Evolutionary conservation across 2,797 vertebrate species (phyloP).

Genomic region (Epinephelus coioides): DNA sequence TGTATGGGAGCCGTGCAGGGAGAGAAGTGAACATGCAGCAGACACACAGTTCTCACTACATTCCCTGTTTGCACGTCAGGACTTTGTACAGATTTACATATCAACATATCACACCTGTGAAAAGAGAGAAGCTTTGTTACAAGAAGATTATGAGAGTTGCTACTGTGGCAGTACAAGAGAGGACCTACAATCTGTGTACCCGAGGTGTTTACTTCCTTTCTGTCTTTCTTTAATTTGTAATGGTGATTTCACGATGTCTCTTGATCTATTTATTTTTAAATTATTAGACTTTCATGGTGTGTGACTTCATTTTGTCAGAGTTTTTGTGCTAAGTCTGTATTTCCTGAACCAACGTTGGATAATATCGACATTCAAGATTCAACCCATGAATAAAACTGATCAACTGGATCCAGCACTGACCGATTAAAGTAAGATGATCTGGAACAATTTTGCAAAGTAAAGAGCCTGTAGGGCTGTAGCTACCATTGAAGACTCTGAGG

Average conservation of each 20-base stretch:
- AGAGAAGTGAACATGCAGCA: constrained; percentile 55
- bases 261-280: constrained; percentile 44
- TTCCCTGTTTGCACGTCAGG: constrained; percentile 50
- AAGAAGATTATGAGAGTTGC: constrained; percentile 31
- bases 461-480: background rate
- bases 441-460: constrained; percentile 4
- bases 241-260: constrained; percentile 29
- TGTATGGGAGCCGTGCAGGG: constrained; percentile 69
- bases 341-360: constrained; percentile 30
- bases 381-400: constrained; percentile 6
- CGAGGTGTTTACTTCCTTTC: constrained; percentile 45
- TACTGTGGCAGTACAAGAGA: constrained; percentile 43
- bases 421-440: constrained; percentile 10
- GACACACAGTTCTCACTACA: constrained; percentile 25
- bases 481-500: background rate
- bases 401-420: constrained; percentile 8
- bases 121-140: constrained; percentile 44
- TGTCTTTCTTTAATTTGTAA: constrained; percentile 43
- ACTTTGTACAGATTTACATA: constrained; percentile 59
- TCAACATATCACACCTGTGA: constrained; percentile 57
- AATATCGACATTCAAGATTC: constrained; percentile 12
- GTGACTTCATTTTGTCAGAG: constrained; percentile 5
- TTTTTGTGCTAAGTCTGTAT: constrained; percentile 43
- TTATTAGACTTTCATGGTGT: constrained; percentile 39
- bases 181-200: constrained; percentile 56